Percentiles rank a stretch among this genome's conserved stretches.
These are phyloP conservation scores for Ceryle rudis DNA, from an alignment of 2,797 vertebrate species.

Conservation along the genomic window DNA sequence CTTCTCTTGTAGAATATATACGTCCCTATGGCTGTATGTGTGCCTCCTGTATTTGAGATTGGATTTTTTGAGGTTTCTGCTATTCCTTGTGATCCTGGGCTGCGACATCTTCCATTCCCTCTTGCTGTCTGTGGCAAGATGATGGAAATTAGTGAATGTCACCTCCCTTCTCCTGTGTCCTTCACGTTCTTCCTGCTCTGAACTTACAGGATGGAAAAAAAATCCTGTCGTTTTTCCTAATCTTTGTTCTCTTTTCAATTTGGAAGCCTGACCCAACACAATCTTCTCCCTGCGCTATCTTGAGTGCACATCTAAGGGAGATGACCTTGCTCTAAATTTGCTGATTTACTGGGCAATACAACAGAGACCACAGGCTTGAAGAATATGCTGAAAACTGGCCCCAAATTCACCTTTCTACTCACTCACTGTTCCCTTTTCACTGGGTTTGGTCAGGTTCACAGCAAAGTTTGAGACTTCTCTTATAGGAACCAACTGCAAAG, in stretches of 20 bases:
- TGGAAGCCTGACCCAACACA: not conserved
- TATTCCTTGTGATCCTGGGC: not conserved
- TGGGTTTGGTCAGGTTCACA: not conserved
- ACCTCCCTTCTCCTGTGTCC: not conserved
- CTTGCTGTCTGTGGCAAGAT: not conserved
- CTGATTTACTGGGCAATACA: not conserved
- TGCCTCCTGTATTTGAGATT: not conserved
- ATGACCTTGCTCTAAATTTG: not conserved
- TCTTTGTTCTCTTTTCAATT: not conserved
- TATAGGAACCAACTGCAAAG: not conserved
- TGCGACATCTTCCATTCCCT: not conserved
- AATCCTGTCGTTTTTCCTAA: not conserved
- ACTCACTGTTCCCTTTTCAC: not conserved
- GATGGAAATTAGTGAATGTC: not conserved
- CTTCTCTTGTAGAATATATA: not conserved
- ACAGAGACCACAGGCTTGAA: not conserved
- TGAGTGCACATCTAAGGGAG: not conserved
- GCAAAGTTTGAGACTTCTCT: not conserved
- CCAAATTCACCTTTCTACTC: not conserved
- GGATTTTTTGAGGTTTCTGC: not conserved
- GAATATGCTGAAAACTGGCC: not conserved
- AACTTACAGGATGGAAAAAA: not conserved
- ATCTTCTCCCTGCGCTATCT: rapidly evolving
- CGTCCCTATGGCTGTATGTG: not conserved
- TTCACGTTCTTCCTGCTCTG: not conserved